A percentile compares a stretch with the other conserved stretches of the same genome.
These are phyloP conservation scores for Sebastes matsubarae DNA, from an alignment of 2,797 vertebrate genomes.

Conservation along the genomic window DNA sequence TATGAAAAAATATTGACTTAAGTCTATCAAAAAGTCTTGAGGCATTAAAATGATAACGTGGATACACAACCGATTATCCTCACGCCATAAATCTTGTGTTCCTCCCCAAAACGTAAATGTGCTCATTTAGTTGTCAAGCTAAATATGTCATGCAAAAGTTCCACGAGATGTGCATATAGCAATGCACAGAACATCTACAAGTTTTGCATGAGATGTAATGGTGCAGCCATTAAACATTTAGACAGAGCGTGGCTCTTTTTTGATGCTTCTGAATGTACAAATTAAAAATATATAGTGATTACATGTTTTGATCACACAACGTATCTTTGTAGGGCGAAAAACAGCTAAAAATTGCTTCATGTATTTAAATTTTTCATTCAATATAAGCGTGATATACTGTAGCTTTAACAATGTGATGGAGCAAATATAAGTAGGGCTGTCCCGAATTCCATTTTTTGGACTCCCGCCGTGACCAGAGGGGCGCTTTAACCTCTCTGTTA, in stretches of 20 bases:
- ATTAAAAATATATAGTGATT: neutral
- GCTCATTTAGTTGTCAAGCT: neutral
- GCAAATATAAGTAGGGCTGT: neutral
- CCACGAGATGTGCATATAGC: neutral
- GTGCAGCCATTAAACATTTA: neutral
- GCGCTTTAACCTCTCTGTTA: too few relatives aligned
- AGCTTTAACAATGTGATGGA: neutral
- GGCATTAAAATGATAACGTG: neutral
- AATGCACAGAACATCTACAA: neutral
- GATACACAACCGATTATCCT: neutral
- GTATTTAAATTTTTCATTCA: neutral
- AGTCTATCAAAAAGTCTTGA: neutral
- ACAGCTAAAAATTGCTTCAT: neutral
- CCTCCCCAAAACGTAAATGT: neutral
- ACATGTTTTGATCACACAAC: neutral
- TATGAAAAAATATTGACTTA: neutral
- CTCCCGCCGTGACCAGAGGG: too few relatives aligned
- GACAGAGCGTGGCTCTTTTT: neutral
- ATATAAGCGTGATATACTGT: neutral
- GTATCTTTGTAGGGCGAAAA: neutral
- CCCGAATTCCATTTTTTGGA: too few relatives aligned
- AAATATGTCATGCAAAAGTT: neutral
- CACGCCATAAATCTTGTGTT: neutral
- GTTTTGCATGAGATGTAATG: neutral
- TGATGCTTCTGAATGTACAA: neutral